Conservation (phyloP, 2,888 invertebrate genomes). For the Hypselothyrea guttata region DNA sequence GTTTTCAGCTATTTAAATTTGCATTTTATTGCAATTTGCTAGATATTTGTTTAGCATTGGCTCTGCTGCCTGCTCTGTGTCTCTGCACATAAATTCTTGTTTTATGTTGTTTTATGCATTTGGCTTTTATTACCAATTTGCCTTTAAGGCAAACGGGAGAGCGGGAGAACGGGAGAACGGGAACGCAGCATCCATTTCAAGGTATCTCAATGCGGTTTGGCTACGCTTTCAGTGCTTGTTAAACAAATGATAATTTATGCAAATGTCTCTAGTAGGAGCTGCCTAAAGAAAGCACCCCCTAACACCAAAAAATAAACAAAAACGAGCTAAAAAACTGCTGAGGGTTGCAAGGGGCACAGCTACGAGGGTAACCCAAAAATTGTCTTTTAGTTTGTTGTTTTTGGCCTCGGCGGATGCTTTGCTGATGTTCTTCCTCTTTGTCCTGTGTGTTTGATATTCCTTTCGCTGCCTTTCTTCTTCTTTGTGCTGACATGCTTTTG, state of each 20-base stretch:
- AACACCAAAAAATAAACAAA: slow-evolving; percentile 13
- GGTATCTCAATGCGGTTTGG: slow-evolving; percentile 30
- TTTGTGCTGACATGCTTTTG: slow-evolving; percentile 71
- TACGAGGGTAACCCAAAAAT: slow-evolving; percentile 40
- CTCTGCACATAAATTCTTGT: slow-evolving; percentile 67
- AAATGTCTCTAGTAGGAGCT: slow-evolving; percentile 71
- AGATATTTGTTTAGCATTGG: slow-evolving; percentile 49
- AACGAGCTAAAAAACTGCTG: slow-evolving; percentile 47
- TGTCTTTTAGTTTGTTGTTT: slow-evolving; percentile 50
- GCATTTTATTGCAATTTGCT: slow-evolving; percentile 77
- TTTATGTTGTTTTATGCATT: slow-evolving; percentile 75
- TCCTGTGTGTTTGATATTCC: slow-evolving; percentile 7
- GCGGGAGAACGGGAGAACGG: background rate
- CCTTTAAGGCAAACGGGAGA: slow-evolving; percentile 37
- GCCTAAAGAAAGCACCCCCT: slow-evolving; percentile 20
- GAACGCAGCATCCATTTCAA: slow-evolving; percentile 31
- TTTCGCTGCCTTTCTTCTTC: slow-evolving; percentile 14
- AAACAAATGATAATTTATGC: slow-evolving; percentile 80
- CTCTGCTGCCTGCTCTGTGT: slow-evolving; percentile 8
- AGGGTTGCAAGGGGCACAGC: slow-evolving; percentile 54
- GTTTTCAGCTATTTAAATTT: slow-evolving; percentile 60
- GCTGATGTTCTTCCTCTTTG: slow-evolving; percentile 21
- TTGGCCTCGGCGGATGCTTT: slow-evolving; percentile 1
- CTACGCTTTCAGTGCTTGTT: slow-evolving; percentile 44
- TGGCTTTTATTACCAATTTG: slow-evolving; percentile 70